A percentile compares a stretch with the other conserved stretches of the same genome.
Evolutionary conservation across 1,140 invertebrate species (phyloP).

Genomic region (Drosophila lacertosa): DNA sequence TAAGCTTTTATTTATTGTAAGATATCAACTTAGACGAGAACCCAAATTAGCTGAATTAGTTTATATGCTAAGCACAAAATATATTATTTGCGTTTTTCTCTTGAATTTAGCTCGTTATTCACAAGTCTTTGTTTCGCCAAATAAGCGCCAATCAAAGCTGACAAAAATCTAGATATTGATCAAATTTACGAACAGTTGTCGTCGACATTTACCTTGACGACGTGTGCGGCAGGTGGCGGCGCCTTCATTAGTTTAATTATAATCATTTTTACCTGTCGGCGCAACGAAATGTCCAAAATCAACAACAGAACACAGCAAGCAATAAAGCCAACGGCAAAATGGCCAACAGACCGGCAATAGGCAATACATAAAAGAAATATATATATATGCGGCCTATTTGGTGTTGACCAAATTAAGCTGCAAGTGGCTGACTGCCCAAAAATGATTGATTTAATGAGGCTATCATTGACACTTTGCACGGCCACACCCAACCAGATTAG

Average conservation of each 20-base stretch:
- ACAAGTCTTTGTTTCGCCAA: background rate
- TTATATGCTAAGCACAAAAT: too few species aligned
- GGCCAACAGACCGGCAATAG: slow-evolving; percentile 31
- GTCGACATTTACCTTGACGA: background rate
- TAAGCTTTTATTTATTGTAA: too few species aligned
- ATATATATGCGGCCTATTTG: slow-evolving; percentile 6
- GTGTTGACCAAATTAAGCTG: slow-evolving; percentile 42
- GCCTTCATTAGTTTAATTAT: slow-evolving; percentile 68
- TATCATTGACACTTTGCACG: slow-evolving; percentile 61
- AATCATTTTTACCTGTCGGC: slow-evolving; percentile 67
- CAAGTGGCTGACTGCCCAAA: slow-evolving; percentile 67
- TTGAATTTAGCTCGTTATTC: too few species aligned
- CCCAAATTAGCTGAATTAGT: too few species aligned
- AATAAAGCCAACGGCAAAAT: slow-evolving; percentile 36
- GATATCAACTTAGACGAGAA: too few species aligned
- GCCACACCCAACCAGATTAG: slow-evolving; percentile 32
- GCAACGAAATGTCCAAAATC: slow-evolving; percentile 47
- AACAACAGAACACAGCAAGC: slow-evolving; percentile 45
- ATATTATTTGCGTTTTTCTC: background rate
- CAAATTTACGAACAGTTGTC: background rate
- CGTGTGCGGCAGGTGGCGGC: slow-evolving; percentile 12
- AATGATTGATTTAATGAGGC: slow-evolving; percentile 74
- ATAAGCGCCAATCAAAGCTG: background rate
- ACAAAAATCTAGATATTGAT: background rate
- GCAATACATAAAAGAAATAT: background rate